Percentiles rank a stretch among this genome's conserved stretches.
phyloP scores from a whole-genome alignment of 2,113 vertebrate species.

The Octodon degus region DNA sequence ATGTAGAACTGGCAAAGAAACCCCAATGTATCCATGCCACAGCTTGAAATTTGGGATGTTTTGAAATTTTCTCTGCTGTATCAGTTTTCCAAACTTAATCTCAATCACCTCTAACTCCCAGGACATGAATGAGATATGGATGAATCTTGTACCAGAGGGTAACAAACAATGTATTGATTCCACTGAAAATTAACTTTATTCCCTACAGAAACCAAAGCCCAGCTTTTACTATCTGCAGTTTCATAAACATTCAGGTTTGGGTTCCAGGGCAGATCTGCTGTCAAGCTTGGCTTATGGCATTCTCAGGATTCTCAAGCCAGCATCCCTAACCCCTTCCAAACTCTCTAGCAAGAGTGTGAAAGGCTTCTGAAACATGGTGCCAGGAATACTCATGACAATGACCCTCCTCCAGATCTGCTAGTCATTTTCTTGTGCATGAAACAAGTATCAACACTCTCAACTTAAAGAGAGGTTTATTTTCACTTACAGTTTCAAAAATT shows the following conservation, averaged over 20 bases:
- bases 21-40: not conserved
- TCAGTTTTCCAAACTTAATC: not conserved
- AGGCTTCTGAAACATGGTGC: not conserved
- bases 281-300: not conserved
- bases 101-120: not conserved
- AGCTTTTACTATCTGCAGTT: not conserved
- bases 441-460: not conserved
- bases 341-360: not conserved
- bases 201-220: not conserved
- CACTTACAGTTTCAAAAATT: not conserved
- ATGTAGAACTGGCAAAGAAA: not conserved
- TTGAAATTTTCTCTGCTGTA: not conserved
- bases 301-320: not conserved
- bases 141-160: not conserved
- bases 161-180: not conserved
- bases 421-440: not conserved
- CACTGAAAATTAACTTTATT: not conserved
- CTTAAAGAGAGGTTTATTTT: not conserved
- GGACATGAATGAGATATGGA: not conserved
- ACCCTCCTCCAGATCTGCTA: not conserved
- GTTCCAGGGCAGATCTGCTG: not conserved
- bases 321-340: not conserved
- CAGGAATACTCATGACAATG: not conserved
- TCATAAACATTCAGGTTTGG: not conserved
- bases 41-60: not conserved